Evolutionary conservation across 1,140 invertebrate genomes (phyloP), one percentile per base, ranked within the genome.

Genomic region (Bombus huntii): DNA sequence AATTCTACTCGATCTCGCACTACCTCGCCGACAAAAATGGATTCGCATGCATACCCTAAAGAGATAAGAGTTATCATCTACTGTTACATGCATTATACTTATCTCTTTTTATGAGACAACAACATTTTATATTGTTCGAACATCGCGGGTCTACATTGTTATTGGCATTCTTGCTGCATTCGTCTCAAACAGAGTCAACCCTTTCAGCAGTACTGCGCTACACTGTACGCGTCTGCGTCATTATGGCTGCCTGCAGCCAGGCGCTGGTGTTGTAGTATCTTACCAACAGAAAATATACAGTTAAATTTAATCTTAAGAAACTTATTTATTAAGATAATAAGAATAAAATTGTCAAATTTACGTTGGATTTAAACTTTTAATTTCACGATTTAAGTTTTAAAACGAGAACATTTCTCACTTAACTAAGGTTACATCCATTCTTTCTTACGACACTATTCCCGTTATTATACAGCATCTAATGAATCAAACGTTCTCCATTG

Each of bases 51-150:
- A 84, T 66, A 83, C 88, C 57, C 62, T 57, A 71, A 59, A 86
- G 81, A 88, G 87, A 89, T 88, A 86, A 82, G 82, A 76, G 83
- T 88, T 89, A 88, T 62, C 87, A 79, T 76, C 88, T 59, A 87
- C 75, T 59, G 34, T 62, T 82, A 47, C 37, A 42, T 82, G 37
- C 37, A 42, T 28, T 57, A 39, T 68, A 70, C 25, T 12, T 37
- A 59, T 42, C n/a, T 12, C 28, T 68, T 39, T 59, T 22, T 39
- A 15, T 10, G n/a, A 34, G 18, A 10, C 28, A 25, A 42, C 42
- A 22, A 28, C 42, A 28, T 68, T 47, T 79, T 9, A n/a, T 28
- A 31, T 65, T 9, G 22, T n/a, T 34, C 15, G 3, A 79, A 79
- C 18, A 68, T n/a, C n/a, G 34, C 25, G 31, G 22, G n/a, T n/a